These are phyloP conservation scores for Pitta sordida DNA, from an alignment of 2,113 vertebrate genomes.

Conservation along the genomic window DNA sequence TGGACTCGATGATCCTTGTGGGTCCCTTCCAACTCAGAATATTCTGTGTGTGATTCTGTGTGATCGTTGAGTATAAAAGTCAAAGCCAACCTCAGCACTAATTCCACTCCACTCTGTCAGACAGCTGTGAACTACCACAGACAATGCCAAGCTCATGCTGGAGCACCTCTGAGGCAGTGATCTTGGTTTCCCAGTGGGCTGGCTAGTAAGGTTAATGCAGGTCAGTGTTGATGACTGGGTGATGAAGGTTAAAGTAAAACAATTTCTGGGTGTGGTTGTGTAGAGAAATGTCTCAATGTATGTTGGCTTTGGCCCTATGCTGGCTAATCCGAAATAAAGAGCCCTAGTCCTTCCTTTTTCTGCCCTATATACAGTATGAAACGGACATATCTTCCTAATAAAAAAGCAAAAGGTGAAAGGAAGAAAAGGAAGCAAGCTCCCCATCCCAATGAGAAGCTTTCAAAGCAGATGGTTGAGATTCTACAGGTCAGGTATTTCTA, in stretches of 20 bases:
- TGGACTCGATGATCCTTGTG: no score
- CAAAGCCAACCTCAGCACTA: not conserved
- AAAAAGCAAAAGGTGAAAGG: no score
- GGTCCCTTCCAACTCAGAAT: no score
- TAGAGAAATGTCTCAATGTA: not conserved
- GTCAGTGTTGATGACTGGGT: not conserved
- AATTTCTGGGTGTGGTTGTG: not conserved
- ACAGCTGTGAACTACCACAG: not conserved
- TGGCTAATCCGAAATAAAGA: not conserved
- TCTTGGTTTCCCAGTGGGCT: not conserved
- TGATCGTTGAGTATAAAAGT: not conserved
- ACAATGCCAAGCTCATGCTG: not conserved
- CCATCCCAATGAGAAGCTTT: no score
- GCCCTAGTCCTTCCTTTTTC: not conserved
- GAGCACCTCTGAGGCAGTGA: not conserved
- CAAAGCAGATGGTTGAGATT: no score
- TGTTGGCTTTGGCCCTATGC: not conserved
- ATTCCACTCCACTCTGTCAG: not conserved
- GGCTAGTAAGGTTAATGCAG: no score
- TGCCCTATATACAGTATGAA: not conserved
- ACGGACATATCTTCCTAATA: not conserved
- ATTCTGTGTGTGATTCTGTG: no score
- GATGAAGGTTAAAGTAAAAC: not conserved
- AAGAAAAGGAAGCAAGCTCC: no score
- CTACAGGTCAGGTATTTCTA: no score